Evolutionary conservation across 37 sponge, comb jelly and placozoan genomes (phyloP).

Genomic region (Aphrocallistes beatrix): DNA sequence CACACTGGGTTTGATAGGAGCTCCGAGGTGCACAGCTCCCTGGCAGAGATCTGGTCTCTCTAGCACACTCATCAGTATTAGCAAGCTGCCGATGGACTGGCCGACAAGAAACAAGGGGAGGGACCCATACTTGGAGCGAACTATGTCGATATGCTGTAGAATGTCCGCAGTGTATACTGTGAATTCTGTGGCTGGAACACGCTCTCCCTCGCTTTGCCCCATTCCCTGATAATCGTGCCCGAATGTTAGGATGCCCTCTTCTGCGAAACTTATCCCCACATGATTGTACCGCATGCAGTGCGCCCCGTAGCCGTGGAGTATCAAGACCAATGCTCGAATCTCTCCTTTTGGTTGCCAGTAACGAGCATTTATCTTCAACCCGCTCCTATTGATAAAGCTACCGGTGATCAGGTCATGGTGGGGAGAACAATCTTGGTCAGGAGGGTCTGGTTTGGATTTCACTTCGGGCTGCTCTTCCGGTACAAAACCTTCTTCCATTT

Average conservation of each 20-base stretch:
- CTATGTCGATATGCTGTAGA: neutral
- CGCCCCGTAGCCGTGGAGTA: constrained; percentile 2
- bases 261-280: constrained; percentile 10
- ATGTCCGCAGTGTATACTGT: constrained; percentile 6
- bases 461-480: neutral
- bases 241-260: neutral
- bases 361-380: neutral
- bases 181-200: neutral
- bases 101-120: neutral
- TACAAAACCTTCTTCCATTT: no score
- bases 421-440: neutral
- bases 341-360: neutral
- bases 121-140: neutral
- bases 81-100: neutral
- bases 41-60: neutral
- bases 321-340: neutral
- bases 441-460: neutral
- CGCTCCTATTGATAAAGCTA: neutral
- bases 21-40: neutral
- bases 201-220: constrained; percentile 9
- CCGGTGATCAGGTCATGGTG: neutral
- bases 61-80: neutral
- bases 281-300: constrained; percentile 11
- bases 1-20: neutral
- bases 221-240: constrained; percentile 13